Evolutionary conservation across 2,797 vertebrate species (phyloP), one percentile per base, ranked within the genome.

Genomic region (Tenualosa thibaudeaui): DNA sequence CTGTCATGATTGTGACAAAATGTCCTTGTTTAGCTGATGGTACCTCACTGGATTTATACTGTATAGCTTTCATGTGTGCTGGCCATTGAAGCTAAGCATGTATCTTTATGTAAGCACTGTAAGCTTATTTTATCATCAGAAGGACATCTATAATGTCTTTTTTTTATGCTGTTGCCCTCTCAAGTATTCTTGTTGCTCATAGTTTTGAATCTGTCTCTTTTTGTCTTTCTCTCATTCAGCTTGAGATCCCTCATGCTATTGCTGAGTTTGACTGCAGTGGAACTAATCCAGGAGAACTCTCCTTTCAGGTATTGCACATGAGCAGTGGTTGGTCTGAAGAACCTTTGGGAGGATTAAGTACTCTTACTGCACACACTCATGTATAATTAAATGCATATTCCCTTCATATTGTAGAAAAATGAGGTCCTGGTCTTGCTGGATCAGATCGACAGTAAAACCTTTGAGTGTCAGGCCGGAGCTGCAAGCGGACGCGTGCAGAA

Each of bases 211-310:
- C 0, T 3, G n/a, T 82, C 88, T 89, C 93, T 68, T n/a, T 90
- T 43, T 90, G 2, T 88, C 88, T 60, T 24, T 93, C 88, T 83
- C 0, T 92, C 88, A 51, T 83, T 89, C 3, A 86, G 98, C 93
- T 97, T 58, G 93, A 95, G 78, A 92, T 97, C 89, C 96, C 97
- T 86, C 97, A 96, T 82, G 97, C 92, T 86, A 95, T 95, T 88
- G 95, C 96, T 89, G 91, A 90, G 86, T 92, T 92, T 84, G 94
- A 97, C 83, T 94, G 94, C 90, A 93, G 93, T 81, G 93, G 96
- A 6, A 94, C 86, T 85, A 94, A 89, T 62, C 88, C 92, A 0
- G 93, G 92, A 89, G 96, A 97, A 49, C 94, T 95, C 5, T 93
- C 97, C 60, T 97, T 95, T 88, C 97, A 98, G 97, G 98, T 99